A percentile compares a stretch with the other conserved stretches of the same genome.
These are phyloP conservation scores for Serinus canaria DNA, from an alignment of 2,113 vertebrate genomes.

Conservation along the genomic window DNA sequence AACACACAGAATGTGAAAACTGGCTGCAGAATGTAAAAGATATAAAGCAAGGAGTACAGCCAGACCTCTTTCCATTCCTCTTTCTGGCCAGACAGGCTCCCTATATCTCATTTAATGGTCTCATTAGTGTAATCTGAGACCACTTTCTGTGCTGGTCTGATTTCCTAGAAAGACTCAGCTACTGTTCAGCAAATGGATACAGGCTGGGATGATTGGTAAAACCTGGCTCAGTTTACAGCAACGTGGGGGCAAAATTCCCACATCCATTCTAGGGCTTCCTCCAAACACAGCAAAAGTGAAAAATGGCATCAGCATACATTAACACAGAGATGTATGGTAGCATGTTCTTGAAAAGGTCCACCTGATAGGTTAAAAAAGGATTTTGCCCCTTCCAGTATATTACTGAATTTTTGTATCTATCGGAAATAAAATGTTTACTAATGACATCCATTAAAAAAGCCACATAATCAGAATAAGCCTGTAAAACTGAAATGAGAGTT, in stretches of 20 bases:
- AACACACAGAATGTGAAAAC: neutral
- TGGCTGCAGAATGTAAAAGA: neutral
- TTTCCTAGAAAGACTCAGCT: slow-evolving; percentile 42
- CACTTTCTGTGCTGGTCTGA: slow-evolving; percentile 15
- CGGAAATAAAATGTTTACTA: neutral
- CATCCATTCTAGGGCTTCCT: neutral
- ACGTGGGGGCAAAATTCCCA: neutral
- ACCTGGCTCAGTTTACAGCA: neutral
- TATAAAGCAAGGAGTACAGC: neutral
- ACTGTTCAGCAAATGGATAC: slow-evolving; percentile 28
- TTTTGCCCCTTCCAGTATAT: neutral
- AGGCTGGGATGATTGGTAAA: neutral
- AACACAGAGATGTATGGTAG: neutral
- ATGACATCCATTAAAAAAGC: neutral
- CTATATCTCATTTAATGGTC: slow-evolving; percentile 28
- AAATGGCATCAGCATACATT: neutral
- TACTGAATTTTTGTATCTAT: neutral
- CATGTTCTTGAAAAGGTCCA: neutral
- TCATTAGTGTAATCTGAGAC: slow-evolving; percentile 57
- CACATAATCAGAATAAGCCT: neutral
- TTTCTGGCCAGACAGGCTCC: slow-evolving; percentile 29
- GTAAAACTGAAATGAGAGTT: neutral
- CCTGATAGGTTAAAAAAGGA: neutral
- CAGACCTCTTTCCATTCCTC: neutral
- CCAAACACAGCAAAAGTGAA: neutral